These are phyloP conservation scores for Melanotus villosus DNA, from an alignment of 2,888 invertebrate species.

Conservation along the genomic window DNA sequence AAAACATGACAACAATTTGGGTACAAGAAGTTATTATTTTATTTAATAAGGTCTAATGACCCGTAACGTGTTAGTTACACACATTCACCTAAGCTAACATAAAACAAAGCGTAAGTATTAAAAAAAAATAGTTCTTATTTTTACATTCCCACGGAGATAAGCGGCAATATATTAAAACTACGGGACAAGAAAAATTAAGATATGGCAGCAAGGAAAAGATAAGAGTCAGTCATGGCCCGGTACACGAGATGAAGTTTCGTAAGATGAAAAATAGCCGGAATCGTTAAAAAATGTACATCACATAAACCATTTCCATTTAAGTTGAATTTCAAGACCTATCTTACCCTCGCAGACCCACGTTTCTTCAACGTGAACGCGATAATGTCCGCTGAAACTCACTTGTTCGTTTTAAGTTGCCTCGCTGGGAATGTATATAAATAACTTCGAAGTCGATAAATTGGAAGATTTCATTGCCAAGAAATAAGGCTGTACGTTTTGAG, in stretches of 20 bases:
- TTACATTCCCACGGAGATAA: slow-evolving; percentile 13
- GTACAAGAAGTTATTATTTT: too few relatives aligned
- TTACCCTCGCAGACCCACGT: slow-evolving; percentile 47
- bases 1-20: too few relatives aligned
- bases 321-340: slow-evolving; percentile 49
- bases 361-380: slow-evolving; percentile 49
- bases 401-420: slow-evolving; percentile 41
- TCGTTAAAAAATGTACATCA: slow-evolving; percentile 49
- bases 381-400: slow-evolving; percentile 43
- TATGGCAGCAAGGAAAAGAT: slow-evolving; percentile 32
- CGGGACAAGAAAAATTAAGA: slow-evolving; percentile 41
- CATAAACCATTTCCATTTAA: slow-evolving; percentile 50
- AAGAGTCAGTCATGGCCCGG: slow-evolving; percentile 30
- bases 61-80: not conserved
- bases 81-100: not conserved
- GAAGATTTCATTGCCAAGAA: slow-evolving; percentile 46
- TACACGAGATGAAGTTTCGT: slow-evolving; percentile 33
- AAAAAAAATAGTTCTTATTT: not conserved
- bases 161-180: slow-evolving; percentile 21
- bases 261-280: slow-evolving; percentile 48
- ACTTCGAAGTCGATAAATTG: slow-evolving; percentile 42
- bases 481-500: slow-evolving; percentile 25
- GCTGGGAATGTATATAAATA: slow-evolving; percentile 40
- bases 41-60: not conserved
- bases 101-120: not conserved